Conservation (phyloP, 2,113 vertebrate genomes). For the Desmodus rotundus region DNA sequence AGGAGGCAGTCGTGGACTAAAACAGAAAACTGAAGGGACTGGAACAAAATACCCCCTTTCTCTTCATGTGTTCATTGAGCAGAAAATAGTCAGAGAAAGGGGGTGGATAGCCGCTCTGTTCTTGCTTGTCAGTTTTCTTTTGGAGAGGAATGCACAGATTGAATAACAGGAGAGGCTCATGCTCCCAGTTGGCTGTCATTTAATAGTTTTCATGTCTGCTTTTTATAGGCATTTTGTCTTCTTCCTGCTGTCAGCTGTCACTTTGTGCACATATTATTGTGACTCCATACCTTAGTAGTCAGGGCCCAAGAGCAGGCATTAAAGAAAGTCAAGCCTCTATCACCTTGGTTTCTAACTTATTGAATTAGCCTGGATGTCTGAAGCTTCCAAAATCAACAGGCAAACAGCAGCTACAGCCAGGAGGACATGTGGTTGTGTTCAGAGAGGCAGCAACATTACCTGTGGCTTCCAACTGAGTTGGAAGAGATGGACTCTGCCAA, state of each 20-base stretch:
- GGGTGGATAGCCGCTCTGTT: conserved; percentile 44
- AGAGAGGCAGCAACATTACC: not conserved
- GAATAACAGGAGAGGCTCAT: conserved; percentile 15
- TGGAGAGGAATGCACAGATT: conserved; percentile 14
- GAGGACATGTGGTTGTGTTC: not conserved
- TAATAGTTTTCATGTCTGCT: conserved; percentile 41
- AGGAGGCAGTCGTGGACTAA: not conserved
- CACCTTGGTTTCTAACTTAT: not conserved
- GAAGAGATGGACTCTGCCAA: not conserved
- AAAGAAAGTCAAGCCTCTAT: not conserved
- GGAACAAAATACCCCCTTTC: not conserved
- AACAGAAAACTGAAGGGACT: not conserved
- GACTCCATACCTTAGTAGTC: not conserved
- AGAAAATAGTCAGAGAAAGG: conserved; percentile 48
- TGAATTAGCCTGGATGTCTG: not conserved
- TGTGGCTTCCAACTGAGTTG: not conserved
- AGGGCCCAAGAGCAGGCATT: not conserved
- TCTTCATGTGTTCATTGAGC: conserved; percentile 35
- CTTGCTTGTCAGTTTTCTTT: conserved; percentile 49
- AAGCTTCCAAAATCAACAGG: not conserved
- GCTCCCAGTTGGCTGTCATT: conserved; percentile 41
- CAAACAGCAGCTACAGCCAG: not conserved
- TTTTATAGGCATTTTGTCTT: conserved; percentile 57
- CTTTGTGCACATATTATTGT: not conserved
- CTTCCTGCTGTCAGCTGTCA: conserved; percentile 54